Evolutionary conservation across 2,113 vertebrate genomes (phyloP).

Genomic region (Donacobius atricapilla): DNA sequence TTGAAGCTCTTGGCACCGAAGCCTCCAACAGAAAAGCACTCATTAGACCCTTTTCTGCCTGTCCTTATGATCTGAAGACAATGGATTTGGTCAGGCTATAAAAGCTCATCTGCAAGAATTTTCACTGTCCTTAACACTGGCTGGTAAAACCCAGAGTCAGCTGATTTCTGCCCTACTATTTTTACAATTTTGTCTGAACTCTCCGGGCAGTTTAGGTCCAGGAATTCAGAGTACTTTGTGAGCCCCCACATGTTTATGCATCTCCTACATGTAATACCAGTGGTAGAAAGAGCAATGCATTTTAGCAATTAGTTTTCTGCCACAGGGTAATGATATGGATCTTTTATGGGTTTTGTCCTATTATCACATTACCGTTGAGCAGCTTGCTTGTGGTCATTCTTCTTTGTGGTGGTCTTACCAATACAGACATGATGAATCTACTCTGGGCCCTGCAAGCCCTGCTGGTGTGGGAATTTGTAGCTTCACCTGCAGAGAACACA

Average conservation of each 20-base stretch:
- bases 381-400: neutral
- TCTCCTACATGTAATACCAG: neutral
- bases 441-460: accelerated
- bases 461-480: neutral
- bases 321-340: neutral
- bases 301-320: neutral
- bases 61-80: neutral
- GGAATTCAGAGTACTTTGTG: neutral
- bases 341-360: neutral
- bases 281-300: neutral
- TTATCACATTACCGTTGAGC: neutral
- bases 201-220: neutral
- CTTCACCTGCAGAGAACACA: neutral
- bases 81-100: neutral
- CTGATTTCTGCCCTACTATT: neutral
- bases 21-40: neutral
- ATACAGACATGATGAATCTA: neutral
- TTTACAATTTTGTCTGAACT: neutral
- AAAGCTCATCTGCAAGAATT: neutral
- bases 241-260: neutral
- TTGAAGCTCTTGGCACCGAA: neutral
- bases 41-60: neutral
- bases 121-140: neutral
- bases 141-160: neutral
- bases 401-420: neutral